A percentile compares a stretch with the other conserved stretches of the same genome.
Evolutionary conservation across 1,140 invertebrate species (phyloP).

Genomic region (Hetaerina americana): DNA sequence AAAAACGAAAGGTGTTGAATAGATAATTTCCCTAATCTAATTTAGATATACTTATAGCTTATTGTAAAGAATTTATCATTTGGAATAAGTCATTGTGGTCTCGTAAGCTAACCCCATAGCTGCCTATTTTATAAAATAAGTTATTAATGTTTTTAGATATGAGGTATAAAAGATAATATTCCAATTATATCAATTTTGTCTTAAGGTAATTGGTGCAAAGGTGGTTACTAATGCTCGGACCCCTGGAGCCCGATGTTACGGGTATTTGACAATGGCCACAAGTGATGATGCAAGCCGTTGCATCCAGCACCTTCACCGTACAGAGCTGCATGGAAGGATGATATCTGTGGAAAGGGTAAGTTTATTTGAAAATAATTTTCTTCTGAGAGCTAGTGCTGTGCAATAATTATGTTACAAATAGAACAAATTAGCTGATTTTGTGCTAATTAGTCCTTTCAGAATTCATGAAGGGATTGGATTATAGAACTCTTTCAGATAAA

Average conservation of each 20-base stretch:
- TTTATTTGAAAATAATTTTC: too few relatives aligned
- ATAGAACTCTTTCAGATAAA: too few relatives aligned
- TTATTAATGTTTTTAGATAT: not conserved
- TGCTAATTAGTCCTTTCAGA: too few relatives aligned
- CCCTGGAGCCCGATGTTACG: slow-evolving; percentile 83
- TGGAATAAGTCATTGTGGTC: not conserved
- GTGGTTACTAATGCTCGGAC: slow-evolving; percentile 89
- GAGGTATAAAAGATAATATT: not conserved
- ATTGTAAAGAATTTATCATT: slow-evolving; percentile 19
- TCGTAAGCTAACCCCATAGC: not conserved
- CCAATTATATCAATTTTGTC: slow-evolving; percentile 5
- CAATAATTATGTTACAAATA: too few relatives aligned
- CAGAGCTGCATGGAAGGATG: slow-evolving; percentile 82
- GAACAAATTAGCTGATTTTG: too few relatives aligned
- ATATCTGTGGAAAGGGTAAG: slow-evolving; percentile 82
- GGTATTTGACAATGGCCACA: slow-evolving; percentile 86
- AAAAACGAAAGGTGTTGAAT: too few relatives aligned
- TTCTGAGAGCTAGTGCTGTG: too few relatives aligned
- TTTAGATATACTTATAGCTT: too few relatives aligned
- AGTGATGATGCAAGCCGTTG: slow-evolving; percentile 78
- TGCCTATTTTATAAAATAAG: not conserved
- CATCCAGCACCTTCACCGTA: slow-evolving; percentile 76
- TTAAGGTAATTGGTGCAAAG: slow-evolving; percentile 67
- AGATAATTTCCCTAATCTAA: too few relatives aligned
- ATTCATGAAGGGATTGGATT: too few relatives aligned